Evolutionary conservation across 2,888 invertebrate genomes (phyloP), one percentile per base, ranked within the genome.

Genomic region (Micropterix aruncella): DNA sequence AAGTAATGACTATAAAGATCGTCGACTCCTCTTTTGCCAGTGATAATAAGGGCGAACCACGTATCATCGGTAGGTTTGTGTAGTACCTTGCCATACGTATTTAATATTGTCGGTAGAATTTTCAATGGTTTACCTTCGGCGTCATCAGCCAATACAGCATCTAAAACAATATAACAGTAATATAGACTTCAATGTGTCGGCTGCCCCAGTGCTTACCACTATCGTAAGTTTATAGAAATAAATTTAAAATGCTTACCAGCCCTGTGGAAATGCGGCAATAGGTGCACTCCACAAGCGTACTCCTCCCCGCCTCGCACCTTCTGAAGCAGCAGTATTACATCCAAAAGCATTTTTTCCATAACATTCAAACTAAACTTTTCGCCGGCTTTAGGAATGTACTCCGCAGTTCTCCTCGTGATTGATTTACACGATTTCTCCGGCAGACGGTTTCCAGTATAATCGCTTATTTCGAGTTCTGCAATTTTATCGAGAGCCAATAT

Each of bases 221-320:
- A n/a, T n/a, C n/a, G n/a, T n/a, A n/a, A n/a, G n/a, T n/a, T n/a
- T n/a, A n/a, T n/a, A n/a, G n/a, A n/a, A n/a, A n/a, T n/a, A n/a
- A 40, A 19, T 42, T 39, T 41, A 47, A 36, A 36, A 19, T 41
- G 46, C 46, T 51, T 60, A 77, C 77, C 78, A 56, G 78, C 72
- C 59, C 73, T 70, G 51, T 74, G 66, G 56, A 74, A 79, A 53
- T 87, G 83, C 5, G 86, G 80, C 48, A 88, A 56, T 48, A 86
- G 60, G 56, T 83, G 81, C 46, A 73, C 66, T 3, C 67, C 60
- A 46, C 57, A 54, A 2, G 75, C 61, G 57, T 60, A 70, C 0
- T 73, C 60, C 16, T 62, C 55, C 3, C 71, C 68, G 1, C 73
- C 74, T 37, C 78, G 61, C n/a, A 68, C 54, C 37, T 63, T 57